Evolutionary conservation across 1,140 invertebrate genomes (phyloP).

Genomic region (Drosophila funebris): DNA sequence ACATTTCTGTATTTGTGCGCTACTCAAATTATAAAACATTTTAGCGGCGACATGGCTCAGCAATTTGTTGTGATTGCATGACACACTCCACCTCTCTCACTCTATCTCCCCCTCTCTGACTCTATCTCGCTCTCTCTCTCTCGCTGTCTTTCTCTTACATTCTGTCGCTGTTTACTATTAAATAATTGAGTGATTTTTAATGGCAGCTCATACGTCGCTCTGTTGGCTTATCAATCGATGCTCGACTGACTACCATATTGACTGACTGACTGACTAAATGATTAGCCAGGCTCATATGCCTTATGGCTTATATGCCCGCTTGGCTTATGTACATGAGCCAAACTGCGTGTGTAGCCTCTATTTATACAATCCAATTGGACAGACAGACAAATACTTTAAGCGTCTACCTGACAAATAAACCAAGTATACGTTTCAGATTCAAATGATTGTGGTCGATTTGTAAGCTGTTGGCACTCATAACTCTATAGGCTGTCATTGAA

Average conservation of each 20-base stretch:
- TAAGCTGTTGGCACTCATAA: slow-evolving; percentile 41
- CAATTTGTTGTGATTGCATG: slow-evolving; percentile 39
- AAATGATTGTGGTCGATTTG: slow-evolving; percentile 29
- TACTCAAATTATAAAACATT: slow-evolving; percentile 55
- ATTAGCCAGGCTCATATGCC: slow-evolving; percentile 23
- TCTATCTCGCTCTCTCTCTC: background rate
- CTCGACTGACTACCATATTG: background rate
- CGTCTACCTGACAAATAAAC: slow-evolving; percentile 8
- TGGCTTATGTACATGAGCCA: slow-evolving; percentile 17
- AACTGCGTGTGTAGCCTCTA: slow-evolving; percentile 51
- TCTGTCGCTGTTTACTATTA: slow-evolving; percentile 23
- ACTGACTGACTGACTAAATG: slow-evolving; percentile 5
- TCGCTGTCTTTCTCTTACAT: too few relatives aligned
- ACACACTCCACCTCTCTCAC: background rate
- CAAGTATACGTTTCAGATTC: slow-evolving; percentile 38
- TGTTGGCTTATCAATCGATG: slow-evolving; percentile 62
- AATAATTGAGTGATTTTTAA: slow-evolving; percentile 70
- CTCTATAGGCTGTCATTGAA: slow-evolving; percentile 10
- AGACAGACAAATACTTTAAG: slow-evolving; percentile 14
- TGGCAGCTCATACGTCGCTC: slow-evolving; percentile 38
- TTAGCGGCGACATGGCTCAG: slow-evolving; percentile 22
- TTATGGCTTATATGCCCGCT: background rate
- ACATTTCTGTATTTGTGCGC: slow-evolving; percentile 2
- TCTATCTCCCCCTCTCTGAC: background rate
- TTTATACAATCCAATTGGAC: slow-evolving; percentile 35